Evolutionary conservation across 2,888 invertebrate genomes (phyloP).

Genomic region (Gymnosoma rotundatum): DNA sequence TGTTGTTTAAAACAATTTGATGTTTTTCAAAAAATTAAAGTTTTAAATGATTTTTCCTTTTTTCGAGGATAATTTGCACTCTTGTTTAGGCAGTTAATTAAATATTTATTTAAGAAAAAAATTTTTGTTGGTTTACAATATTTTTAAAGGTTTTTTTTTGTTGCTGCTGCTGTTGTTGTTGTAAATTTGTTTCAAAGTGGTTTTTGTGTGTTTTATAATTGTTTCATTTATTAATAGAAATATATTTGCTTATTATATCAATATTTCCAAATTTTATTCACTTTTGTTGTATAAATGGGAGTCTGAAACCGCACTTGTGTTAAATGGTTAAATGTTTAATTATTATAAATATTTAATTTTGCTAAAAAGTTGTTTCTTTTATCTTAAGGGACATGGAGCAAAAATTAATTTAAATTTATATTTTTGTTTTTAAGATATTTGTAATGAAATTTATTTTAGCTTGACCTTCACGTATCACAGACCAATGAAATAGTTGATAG

Average conservation of each 20-base stretch:
- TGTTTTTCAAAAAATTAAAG: slow-evolving; percentile 58
- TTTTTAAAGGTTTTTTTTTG: slow-evolving; percentile 52
- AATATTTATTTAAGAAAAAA: slow-evolving; percentile 56
- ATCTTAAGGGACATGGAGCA: neutral
- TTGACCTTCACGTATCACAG: slow-evolving; percentile 81
- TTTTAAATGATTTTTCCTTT: slow-evolving; percentile 63
- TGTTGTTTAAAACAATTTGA: slow-evolving; percentile 58
- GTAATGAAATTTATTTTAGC: slow-evolving; percentile 70
- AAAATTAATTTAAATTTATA: slow-evolving; percentile 19
- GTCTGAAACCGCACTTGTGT: slow-evolving; percentile 68
- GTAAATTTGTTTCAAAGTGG: slow-evolving; percentile 67
- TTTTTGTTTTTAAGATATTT: slow-evolving; percentile 62
- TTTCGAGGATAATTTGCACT: slow-evolving; percentile 71
- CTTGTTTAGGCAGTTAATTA: slow-evolving; percentile 71
- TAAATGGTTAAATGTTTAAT: slow-evolving; percentile 58
- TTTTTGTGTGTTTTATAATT: slow-evolving; percentile 67
- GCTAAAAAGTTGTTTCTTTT: slow-evolving; percentile 67
- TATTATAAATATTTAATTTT: slow-evolving; percentile 54
- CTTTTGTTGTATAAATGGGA: slow-evolving; percentile 54
- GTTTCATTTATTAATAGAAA: slow-evolving; percentile 55
- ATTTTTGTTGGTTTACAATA: slow-evolving; percentile 59
- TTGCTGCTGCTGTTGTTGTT: slow-evolving; percentile 36
- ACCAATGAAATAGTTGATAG: slow-evolving; percentile 73
- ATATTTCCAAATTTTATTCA: slow-evolving; percentile 46
- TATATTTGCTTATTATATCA: slow-evolving; percentile 36